Evolutionary conservation across 2,888 invertebrate species (phyloP).

Genomic region (Acanthosepion esculentum): DNA sequence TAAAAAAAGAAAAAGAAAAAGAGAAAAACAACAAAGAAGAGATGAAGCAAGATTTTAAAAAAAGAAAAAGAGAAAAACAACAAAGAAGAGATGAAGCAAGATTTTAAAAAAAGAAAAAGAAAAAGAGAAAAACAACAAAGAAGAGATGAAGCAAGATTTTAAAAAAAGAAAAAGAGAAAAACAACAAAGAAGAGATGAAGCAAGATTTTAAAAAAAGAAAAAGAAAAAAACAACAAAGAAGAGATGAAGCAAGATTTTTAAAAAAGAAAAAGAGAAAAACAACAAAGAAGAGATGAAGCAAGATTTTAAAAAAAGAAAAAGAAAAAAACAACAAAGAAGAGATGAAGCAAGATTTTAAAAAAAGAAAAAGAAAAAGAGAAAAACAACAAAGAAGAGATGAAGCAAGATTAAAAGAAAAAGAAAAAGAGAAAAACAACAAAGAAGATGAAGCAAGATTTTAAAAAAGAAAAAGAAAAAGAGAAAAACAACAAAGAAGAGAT

Average conservation of each 20-base stretch:
- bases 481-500: too few species aligned
- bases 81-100: too few species aligned
- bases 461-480: background rate
- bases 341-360: background rate
- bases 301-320: background rate
- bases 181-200: too few species aligned
- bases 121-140: background rate
- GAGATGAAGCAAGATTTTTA: background rate
- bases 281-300: too few species aligned
- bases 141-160: background rate
- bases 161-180: background rate
- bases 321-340: background rate
- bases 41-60: background rate
- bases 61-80: background rate
- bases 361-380: background rate
- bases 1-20: background rate
- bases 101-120: background rate
- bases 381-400: too few species aligned
- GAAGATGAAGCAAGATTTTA: background rate
- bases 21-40: background rate
- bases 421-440: background rate
- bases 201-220: too few species aligned
- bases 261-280: background rate
- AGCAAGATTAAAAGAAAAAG: background rate
- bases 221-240: background rate